Conservation (phyloP, 2,797 vertebrate species). For the Muscicapa striata region DNA sequence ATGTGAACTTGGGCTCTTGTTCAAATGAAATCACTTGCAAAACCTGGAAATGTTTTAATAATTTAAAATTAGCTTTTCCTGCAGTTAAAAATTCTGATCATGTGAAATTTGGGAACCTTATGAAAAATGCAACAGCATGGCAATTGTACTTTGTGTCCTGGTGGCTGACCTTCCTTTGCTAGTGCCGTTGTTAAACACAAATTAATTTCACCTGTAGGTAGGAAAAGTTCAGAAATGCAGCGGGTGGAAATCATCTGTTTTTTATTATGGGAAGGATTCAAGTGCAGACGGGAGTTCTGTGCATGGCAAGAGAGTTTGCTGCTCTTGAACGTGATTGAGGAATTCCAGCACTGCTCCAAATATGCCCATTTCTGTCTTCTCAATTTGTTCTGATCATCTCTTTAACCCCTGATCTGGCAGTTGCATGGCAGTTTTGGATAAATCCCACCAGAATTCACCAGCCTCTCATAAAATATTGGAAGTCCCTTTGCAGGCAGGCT, state of each 20-base stretch:
- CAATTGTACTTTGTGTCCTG: background rate
- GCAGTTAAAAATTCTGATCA: slow-evolving; percentile 18
- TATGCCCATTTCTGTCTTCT: background rate
- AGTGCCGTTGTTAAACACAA: background rate
- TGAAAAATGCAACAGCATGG: background rate
- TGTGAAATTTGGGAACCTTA: background rate
- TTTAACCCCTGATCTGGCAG: background rate
- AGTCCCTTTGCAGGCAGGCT: background rate
- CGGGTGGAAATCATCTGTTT: background rate
- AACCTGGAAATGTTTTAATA: background rate
- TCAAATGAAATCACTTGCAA: background rate
- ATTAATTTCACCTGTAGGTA: background rate
- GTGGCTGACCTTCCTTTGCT: background rate
- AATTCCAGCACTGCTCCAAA: rapidly evolving
- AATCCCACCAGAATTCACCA: background rate
- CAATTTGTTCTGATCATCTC: background rate
- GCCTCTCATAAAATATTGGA: background rate
- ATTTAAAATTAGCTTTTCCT: slow-evolving; percentile 14
- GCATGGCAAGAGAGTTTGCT: background rate
- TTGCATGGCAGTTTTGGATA: background rate
- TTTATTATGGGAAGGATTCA: background rate
- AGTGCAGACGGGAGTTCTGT: background rate
- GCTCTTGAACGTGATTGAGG: background rate
- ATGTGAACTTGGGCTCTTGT: background rate
- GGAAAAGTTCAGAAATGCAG: background rate